Evolutionary conservation across 2,797 vertebrate genomes (phyloP).

Genomic region (Spheniscus humboldti): DNA sequence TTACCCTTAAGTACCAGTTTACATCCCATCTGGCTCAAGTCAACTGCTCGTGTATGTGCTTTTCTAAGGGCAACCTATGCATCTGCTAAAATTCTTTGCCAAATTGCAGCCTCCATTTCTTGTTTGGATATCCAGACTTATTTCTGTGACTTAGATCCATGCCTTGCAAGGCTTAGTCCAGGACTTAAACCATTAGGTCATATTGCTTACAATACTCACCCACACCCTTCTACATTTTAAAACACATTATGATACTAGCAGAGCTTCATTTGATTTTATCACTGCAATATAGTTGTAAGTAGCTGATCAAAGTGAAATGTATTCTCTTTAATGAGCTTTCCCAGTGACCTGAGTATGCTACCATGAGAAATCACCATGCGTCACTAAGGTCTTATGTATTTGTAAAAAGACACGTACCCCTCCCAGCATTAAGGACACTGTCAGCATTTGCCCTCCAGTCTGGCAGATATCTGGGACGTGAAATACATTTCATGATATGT

Average conservation of each 20-base stretch:
- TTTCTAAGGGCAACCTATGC: slow-evolving; percentile 6
- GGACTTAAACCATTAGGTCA: not conserved
- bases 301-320: slow-evolving; percentile 49
- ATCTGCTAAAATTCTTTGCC: slow-evolving; percentile 30
- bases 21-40: slow-evolving; percentile 36
- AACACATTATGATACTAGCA: not conserved
- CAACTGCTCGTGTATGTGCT: not conserved
- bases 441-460: slow-evolving; percentile 16
- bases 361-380: not conserved
- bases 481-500: not conserved
- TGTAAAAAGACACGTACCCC: not conserved
- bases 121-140: not conserved
- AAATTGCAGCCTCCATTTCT: not conserved
- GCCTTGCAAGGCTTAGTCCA: not conserved
- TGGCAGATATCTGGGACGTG: not conserved
- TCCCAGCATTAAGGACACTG: slow-evolving; percentile 1
- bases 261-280: slow-evolving; percentile 44
- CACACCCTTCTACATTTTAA: slow-evolving; percentile 7
- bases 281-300: not conserved
- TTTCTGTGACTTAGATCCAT: not conserved
- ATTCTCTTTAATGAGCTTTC: slow-evolving; percentile 44
- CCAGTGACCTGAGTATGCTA: not conserved
- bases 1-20: slow-evolving; percentile 2
- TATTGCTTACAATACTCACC: not conserved
- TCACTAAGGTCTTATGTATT: not conserved